Evolutionary conservation across 1,140 invertebrate genomes (phyloP), one percentile per base, ranked within the genome.

Genomic region (Aphelinus certus): DNA sequence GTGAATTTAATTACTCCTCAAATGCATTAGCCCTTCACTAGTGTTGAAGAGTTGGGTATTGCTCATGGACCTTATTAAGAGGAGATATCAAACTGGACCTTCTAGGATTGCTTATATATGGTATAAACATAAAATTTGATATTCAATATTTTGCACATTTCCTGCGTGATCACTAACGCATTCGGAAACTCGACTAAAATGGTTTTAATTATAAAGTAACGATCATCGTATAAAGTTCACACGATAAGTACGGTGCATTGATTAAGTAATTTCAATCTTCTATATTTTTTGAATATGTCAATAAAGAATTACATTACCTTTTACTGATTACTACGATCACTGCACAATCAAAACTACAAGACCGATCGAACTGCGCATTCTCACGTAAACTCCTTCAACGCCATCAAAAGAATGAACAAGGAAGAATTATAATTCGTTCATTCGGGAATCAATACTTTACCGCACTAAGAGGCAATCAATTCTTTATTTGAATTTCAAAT

Each of bases 121-220:
- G 26, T 42, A 53, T 53, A 43, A 7, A 68, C 45, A 58, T 58
- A 58, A 68, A 68, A 68, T 68, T 68, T 68, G 53, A 68, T 68
- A 48, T 57, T n/a, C 58, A 10, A 58, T 68, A 68, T 68, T 68
- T 68, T 47, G 53, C 66, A 47, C 47, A 68, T 57, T 68, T 58
- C 57, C 47, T 46, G 42, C 66, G 42, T 57, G n/a, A 68, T 68
- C 58, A 45, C 55, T 43, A 3, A 55, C n/a, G 26, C 42, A n/a
- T 46, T 7, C 51, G 26, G 45, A 46, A 47, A 63, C 9, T 63
- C 66, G 42, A 68, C 56, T 68, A 45, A 58, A 47, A 26, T 26
- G 26, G 26, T 56, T 58, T 68, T 58, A 68, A 68, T 58, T 10
- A 58, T 68, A 68, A 26, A 57, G 55, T 68, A 68, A 68, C 58